A percentile compares a stretch with the other conserved stretches of the same genome.
These are phyloP conservation scores for Galeruca laticollis DNA, from an alignment of 2,888 invertebrate genomes.

Conservation along the genomic window DNA sequence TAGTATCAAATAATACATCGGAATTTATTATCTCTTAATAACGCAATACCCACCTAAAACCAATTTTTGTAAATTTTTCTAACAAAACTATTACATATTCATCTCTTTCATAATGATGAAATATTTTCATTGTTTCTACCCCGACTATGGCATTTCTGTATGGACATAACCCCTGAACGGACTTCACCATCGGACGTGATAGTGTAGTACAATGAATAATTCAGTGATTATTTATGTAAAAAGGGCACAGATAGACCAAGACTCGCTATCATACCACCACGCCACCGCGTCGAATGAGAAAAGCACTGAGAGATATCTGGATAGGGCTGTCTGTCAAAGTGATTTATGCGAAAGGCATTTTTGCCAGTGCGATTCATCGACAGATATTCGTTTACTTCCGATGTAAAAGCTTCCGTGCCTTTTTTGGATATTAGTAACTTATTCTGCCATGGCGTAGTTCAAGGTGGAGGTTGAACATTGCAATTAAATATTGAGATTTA, in stretches of 20 bases:
- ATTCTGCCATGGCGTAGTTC: background rate
- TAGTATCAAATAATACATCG: too few species aligned
- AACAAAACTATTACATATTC: too few species aligned
- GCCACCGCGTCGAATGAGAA: conserved; percentile 50
- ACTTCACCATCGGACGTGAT: conserved; percentile 44
- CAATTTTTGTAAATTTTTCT: too few species aligned
- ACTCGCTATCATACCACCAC: conserved; percentile 49
- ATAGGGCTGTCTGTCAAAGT: conserved; percentile 65
- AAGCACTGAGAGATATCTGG: conserved; percentile 53
- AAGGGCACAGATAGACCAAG: conserved; percentile 56
- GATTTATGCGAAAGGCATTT: conserved; percentile 65
- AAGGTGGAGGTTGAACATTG: too few species aligned
- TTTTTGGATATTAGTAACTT: conserved; percentile 29
- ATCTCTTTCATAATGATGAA: background rate
- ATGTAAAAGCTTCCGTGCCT: conserved; percentile 33
- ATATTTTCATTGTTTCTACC: conserved; percentile 8
- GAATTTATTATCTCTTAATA: too few species aligned
- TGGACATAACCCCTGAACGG: conserved; percentile 28
- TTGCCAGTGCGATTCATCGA: conserved; percentile 50
- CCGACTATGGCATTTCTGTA: background rate
- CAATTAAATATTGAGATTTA: too few species aligned
- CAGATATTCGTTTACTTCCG: conserved; percentile 51
- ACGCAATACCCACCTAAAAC: too few species aligned
- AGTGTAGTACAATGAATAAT: conserved; percentile 60
- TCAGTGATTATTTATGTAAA: conserved; percentile 61